These are phyloP conservation scores for Arge pagana DNA, from an alignment of 2,888 invertebrate genomes.

Conservation along the genomic window DNA sequence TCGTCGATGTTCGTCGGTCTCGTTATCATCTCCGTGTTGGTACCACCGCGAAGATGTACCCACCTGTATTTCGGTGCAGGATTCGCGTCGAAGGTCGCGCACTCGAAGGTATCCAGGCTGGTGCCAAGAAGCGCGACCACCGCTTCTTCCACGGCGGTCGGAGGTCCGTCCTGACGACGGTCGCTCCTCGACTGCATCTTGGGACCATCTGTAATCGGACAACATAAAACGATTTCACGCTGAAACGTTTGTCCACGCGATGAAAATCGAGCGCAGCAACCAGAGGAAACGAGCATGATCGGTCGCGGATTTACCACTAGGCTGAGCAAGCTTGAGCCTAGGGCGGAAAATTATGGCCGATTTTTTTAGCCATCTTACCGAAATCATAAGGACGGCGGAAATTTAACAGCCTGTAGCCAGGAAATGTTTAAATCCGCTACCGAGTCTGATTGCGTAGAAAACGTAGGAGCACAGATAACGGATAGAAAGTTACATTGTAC, in stretches of 20 bases:
- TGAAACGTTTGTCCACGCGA: no score
- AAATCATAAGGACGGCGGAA: no score
- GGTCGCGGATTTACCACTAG: no score
- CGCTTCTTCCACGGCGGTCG: conserved; percentile 46
- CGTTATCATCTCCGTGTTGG: conserved; percentile 42
- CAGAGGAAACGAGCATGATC: no score
- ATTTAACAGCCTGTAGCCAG: not conserved
- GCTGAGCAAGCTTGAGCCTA: no score
- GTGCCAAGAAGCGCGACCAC: conserved; percentile 58
- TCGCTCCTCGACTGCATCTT: conserved; percentile 34
- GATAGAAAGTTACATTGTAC: conserved; percentile 63
- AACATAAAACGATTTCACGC: conserved; percentile 1
- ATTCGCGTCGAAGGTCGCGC: conserved; percentile 62
- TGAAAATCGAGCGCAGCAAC: no score
- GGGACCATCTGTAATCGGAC: conserved; percentile 60
- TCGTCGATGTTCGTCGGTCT: conserved; percentile 50
- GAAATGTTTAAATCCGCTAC: no score
- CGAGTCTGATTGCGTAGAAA: not conserved
- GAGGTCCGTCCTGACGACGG: conserved; percentile 43
- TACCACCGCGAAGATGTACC: conserved; percentile 54
- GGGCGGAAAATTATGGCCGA: no score
- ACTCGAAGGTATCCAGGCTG: conserved; percentile 59
- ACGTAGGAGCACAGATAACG: no score
- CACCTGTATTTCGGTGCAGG: conserved; percentile 62
- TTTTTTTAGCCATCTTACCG: no score